These are phyloP conservation scores for Litoditis marina DNA, from an alignment of 2,888 invertebrate genomes.

Conservation along the genomic window DNA sequence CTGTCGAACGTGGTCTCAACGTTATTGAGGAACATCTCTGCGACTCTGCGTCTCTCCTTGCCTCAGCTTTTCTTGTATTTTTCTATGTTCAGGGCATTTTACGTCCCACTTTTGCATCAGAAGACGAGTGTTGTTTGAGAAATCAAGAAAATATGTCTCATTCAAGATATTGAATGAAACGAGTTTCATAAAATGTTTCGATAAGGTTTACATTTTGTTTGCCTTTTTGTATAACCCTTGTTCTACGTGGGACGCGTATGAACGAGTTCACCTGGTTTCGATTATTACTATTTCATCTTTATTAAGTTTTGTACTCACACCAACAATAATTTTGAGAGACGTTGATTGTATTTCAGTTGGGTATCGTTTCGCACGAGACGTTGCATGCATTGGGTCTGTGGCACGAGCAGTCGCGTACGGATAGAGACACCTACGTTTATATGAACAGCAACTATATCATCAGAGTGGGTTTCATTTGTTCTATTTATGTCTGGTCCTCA, in stretches of 20 bases:
- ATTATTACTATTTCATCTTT: not conserved
- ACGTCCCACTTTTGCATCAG: no score
- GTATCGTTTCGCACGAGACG: constrained; percentile 54
- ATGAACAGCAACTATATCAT: constrained; percentile 47
- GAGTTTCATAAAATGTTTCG: not conserved
- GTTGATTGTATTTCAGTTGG: constrained; percentile 44
- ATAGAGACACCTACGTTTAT: constrained; percentile 50
- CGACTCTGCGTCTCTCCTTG: no score
- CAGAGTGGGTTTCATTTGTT: constrained; percentile 22
- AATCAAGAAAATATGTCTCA: not conserved
- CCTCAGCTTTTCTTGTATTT: no score
- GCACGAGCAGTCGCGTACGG: constrained; percentile 59
- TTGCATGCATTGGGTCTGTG: constrained; percentile 56
- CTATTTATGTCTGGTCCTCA: no score
- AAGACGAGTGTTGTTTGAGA: not conserved
- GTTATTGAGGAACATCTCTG: no score
- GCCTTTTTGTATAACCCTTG: no score
- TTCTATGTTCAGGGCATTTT: no score
- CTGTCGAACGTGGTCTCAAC: no score
- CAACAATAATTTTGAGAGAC: no score
- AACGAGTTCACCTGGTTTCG: not conserved
- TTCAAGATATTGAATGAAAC: not conserved
- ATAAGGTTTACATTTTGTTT: not conserved
- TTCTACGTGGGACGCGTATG: no score
- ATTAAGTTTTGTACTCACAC: not conserved